Evolutionary conservation across 2,113 vertebrate species (phyloP).

Genomic region (Sinocyclocheilus maitianheensis): DNA sequence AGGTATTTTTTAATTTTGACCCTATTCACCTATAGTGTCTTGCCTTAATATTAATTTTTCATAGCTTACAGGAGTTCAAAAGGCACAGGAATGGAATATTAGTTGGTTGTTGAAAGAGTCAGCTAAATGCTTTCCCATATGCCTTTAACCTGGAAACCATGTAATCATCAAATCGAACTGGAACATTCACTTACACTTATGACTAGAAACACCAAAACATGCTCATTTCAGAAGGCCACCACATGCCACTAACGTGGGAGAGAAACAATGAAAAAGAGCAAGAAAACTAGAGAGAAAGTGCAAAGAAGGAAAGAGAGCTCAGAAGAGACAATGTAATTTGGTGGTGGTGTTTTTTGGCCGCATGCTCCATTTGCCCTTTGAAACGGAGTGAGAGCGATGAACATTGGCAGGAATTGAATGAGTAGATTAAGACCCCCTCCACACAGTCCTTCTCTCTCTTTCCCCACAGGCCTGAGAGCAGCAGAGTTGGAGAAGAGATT

Average conservation of each 20-base stretch:
- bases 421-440: conserved; percentile 73
- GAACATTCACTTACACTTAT: conserved; percentile 22
- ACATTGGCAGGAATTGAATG: conserved; percentile 78
- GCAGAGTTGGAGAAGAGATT: conserved; percentile 54
- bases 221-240: neutral
- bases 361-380: conserved; percentile 76
- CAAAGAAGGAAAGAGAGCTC: conserved; percentile 50
- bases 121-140: neutral
- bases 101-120: neutral
- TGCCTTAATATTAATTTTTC: neutral
- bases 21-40: neutral
- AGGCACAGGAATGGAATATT: neutral
- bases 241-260: neutral
- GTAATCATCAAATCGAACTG: neutral
- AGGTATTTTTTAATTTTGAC: neutral
- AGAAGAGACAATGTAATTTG: conserved; percentile 73
- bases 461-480: conserved; percentile 40
- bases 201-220: neutral
- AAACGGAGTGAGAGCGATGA: conserved; percentile 72
- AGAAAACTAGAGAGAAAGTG: conserved; percentile 28
- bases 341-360: conserved; percentile 70
- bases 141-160: neutral
- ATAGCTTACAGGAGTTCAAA: neutral
- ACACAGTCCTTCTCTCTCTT: conserved; percentile 4
- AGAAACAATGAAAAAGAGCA: conserved; percentile 24